These are phyloP conservation scores for Athetis lepigone DNA, from an alignment of 2,888 invertebrate genomes.

Conservation along the genomic window DNA sequence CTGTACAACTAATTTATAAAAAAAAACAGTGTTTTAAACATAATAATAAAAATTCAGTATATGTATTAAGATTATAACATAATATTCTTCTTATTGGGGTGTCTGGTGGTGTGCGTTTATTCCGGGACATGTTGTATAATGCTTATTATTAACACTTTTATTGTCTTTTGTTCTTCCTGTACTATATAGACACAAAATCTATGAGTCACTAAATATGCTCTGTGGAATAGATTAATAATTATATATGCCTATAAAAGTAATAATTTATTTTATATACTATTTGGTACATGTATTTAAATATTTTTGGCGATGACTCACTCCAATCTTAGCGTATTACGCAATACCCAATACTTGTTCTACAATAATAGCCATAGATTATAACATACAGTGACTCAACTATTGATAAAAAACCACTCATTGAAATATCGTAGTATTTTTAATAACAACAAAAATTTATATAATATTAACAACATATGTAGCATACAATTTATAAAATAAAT, in stretches of 20 bases:
- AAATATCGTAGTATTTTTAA: slow-evolving; percentile 16
- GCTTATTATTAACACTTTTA: slow-evolving; percentile 22
- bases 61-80: too few relatives aligned
- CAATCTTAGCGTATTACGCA: slow-evolving; percentile 81
- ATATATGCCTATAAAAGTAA: slow-evolving; percentile 62
- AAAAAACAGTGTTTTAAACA: too few relatives aligned
- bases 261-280: slow-evolving; percentile 66
- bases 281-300: slow-evolving; percentile 73
- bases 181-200: slow-evolving; percentile 45
- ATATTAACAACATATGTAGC: background rate
- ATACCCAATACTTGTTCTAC: slow-evolving; percentile 84
- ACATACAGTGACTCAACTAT: slow-evolving; percentile 76
- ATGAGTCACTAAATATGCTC: slow-evolving; percentile 66
- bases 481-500: background rate
- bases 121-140: too few relatives aligned
- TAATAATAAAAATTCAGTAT: too few relatives aligned
- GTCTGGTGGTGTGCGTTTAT: too few relatives aligned
- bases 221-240: slow-evolving; percentile 65
- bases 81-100: too few relatives aligned
- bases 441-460: background rate
- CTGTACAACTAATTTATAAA: too few relatives aligned
- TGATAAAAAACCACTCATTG: slow-evolving; percentile 65
- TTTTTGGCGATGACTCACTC: slow-evolving; percentile 84
- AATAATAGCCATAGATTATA: slow-evolving; percentile 79
- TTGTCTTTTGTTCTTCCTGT: slow-evolving; percentile 28